A percentile compares a stretch with the other conserved stretches of the same genome.
These are phyloP conservation scores for Synaphobranchus kaupii DNA, from an alignment of 2,797 vertebrate species.

Conservation along the genomic window DNA sequence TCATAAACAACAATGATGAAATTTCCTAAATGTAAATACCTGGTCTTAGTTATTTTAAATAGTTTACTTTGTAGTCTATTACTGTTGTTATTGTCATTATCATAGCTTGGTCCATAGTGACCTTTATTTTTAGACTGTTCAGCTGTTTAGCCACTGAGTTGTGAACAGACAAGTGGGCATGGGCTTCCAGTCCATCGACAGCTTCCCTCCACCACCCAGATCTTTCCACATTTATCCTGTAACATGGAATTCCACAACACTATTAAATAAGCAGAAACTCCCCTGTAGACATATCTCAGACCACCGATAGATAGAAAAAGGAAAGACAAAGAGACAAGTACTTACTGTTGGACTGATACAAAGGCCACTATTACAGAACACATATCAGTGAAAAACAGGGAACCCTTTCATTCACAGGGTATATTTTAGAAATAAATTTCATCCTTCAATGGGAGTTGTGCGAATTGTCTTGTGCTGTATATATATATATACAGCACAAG, in stretches of 20 bases:
- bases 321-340: background rate
- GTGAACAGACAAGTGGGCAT: slow-evolving; percentile 43
- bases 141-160: slow-evolving; percentile 50
- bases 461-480: background rate
- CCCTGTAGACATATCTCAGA: background rate
- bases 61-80: background rate
- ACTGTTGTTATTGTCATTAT: slow-evolving; percentile 52
- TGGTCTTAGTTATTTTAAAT: background rate
- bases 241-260: background rate
- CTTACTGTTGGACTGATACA: background rate
- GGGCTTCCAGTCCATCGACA: background rate
- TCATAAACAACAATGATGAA: background rate
- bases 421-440: background rate
- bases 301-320: background rate
- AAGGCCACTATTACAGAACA: background rate
- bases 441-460: background rate
- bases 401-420: background rate
- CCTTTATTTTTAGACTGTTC: slow-evolving; percentile 65
- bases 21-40: background rate
- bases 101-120: background rate
- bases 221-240: background rate
- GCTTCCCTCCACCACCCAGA: slow-evolving; percentile 4
- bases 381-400: background rate
- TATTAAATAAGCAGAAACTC: background rate
- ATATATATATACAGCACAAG: background rate